Evolutionary conservation across 2,797 vertebrate genomes (phyloP).

Genomic region (Liasis olivaceus): DNA sequence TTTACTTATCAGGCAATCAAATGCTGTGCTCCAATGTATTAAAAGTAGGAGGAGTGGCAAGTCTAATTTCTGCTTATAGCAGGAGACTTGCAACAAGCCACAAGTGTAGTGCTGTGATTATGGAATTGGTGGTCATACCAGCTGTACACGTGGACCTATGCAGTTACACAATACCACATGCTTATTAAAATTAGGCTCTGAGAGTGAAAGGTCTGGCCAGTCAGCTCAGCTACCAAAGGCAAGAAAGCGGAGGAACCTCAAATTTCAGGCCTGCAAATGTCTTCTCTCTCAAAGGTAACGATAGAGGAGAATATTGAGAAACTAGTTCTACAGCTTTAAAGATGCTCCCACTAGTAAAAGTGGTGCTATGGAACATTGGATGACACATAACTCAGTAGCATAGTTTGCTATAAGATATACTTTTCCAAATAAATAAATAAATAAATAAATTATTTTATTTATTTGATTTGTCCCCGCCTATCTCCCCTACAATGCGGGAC

Average conservation of each 20-base stretch:
- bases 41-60: background rate
- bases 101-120: background rate
- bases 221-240: background rate
- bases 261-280: background rate
- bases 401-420: background rate
- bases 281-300: background rate
- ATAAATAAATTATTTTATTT: too few relatives aligned
- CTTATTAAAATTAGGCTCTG: background rate
- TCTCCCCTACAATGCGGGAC: too few relatives aligned
- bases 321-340: background rate
- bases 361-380: background rate
- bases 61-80: background rate
- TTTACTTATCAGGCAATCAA: background rate
- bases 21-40: background rate
- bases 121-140: background rate
- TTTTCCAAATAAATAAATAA: too few relatives aligned
- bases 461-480: too few relatives aligned
- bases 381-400: background rate
- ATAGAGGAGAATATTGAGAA: background rate
- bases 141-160: background rate
- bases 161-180: background rate
- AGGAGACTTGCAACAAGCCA: background rate
- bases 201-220: background rate
- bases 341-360: background rate
- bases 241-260: background rate